Conservation (phyloP, 2,797 vertebrate species). For the Pseudocheirus occidentalis region DNA sequence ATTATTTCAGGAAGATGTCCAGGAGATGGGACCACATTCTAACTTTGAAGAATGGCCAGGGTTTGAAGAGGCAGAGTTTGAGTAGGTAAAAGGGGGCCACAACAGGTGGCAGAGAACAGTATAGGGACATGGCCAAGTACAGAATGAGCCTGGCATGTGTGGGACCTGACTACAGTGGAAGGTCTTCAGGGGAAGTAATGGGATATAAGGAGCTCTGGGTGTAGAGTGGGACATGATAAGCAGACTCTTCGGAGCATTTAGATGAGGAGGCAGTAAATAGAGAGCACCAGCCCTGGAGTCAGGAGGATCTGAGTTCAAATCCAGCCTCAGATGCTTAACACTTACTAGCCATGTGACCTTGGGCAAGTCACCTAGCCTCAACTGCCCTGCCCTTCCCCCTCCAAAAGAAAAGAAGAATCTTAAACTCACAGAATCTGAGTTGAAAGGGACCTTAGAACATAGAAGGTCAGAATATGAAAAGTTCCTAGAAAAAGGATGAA, state of each 20-base stretch:
- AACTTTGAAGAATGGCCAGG: background rate
- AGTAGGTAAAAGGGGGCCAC: background rate
- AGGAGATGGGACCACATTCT: background rate
- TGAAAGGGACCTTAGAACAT: background rate
- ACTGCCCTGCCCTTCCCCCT: no score
- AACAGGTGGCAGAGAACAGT: background rate
- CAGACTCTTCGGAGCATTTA: background rate
- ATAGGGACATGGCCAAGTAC: background rate
- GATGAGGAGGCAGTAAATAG: no score
- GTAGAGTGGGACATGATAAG: background rate
- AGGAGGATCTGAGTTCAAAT: no score
- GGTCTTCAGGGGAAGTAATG: background rate
- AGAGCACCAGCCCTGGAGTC: no score
- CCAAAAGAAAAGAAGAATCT: background rate
- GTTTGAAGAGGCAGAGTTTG: background rate
- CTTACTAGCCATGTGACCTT: no score
- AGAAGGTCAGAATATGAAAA: background rate
- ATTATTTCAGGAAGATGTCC: background rate
- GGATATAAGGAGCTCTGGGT: background rate
- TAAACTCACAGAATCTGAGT: background rate
- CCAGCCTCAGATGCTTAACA: no score
- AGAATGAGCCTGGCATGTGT: background rate
- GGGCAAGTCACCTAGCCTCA: no score
- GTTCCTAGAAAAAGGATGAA: background rate
- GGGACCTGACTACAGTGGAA: background rate